Percentiles rank a stretch among this genome's conserved stretches.
phyloP scores from a whole-genome alignment of 2,113 vertebrate species.

The Lamprologus lemairii region DNA sequence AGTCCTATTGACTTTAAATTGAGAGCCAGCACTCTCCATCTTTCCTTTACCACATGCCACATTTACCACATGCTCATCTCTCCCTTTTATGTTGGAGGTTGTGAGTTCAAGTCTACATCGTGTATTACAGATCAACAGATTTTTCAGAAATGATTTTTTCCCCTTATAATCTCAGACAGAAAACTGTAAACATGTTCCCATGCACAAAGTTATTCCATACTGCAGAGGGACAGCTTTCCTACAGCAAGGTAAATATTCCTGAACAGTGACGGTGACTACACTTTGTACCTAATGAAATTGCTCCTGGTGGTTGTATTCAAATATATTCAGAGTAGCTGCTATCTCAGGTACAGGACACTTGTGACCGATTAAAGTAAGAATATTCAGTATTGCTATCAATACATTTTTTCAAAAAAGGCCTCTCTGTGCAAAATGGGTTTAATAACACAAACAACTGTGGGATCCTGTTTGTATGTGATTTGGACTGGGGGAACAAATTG shows the following conservation, averaged over 20 bases:
- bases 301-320: neutral
- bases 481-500: neutral
- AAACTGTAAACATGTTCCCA: neutral
- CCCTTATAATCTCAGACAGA: neutral
- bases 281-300: neutral
- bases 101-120: neutral
- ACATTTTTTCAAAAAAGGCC: neutral
- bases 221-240: neutral
- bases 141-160: neutral
- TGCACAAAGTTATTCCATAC: neutral
- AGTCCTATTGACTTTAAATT: neutral
- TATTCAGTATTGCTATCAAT: neutral
- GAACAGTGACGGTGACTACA: neutral
- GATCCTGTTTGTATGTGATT: neutral
- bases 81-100: neutral
- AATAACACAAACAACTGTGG: neutral
- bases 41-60: neutral
- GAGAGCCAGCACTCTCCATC: neutral
- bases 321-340: neutral
- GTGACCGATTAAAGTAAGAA: neutral
- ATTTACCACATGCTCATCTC: neutral
- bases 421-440: neutral
- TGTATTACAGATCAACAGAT: neutral
- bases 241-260: neutral
- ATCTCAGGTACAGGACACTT: neutral